Evolutionary conservation across 92 coral and sea anemone species (phyloP).

Genomic region (Meandrina meandrites): DNA sequence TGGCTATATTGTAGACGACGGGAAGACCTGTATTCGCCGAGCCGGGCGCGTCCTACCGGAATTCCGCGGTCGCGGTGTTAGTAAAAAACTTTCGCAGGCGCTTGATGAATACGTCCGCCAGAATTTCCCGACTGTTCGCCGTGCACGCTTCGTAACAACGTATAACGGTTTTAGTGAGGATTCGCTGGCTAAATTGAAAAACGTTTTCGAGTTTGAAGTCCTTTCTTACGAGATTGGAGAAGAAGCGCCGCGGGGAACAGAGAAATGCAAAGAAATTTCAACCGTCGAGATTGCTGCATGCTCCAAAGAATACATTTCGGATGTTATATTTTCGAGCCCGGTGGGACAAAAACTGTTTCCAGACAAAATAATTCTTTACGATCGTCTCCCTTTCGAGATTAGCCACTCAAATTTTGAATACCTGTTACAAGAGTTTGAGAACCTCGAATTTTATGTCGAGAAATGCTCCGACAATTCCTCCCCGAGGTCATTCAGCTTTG

Average conservation of each 20-base stretch:
- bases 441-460: conserved; percentile 43
- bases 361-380: conserved; percentile 65
- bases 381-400: conserved; percentile 82
- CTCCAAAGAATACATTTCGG: conserved; percentile 43
- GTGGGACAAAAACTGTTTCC: conserved; percentile 57
- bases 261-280: neutral
- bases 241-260: neutral
- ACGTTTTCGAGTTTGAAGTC: conserved; percentile 69
- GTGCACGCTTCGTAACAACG: conserved; percentile 25
- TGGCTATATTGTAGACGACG: conserved; percentile 73
- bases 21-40: conserved; percentile 74
- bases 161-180: conserved; percentile 62
- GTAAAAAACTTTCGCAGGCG: conserved; percentile 60
- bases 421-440: conserved; percentile 54
- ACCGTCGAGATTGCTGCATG: conserved; percentile 45
- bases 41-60: conserved; percentile 78
- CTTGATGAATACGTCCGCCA: conserved; percentile 67
- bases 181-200: conserved; percentile 50
- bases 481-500: conserved; percentile 85
- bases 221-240: conserved; percentile 68
- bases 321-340: conserved; percentile 42
- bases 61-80: conserved; percentile 78
- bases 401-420: conserved; percentile 65
- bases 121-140: conserved; percentile 57
- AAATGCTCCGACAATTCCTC: conserved; percentile 37